Base-by-base conservation (phyloP, 2,888 invertebrate genomes). In the Hirtodrosophila alboralis region DNA sequence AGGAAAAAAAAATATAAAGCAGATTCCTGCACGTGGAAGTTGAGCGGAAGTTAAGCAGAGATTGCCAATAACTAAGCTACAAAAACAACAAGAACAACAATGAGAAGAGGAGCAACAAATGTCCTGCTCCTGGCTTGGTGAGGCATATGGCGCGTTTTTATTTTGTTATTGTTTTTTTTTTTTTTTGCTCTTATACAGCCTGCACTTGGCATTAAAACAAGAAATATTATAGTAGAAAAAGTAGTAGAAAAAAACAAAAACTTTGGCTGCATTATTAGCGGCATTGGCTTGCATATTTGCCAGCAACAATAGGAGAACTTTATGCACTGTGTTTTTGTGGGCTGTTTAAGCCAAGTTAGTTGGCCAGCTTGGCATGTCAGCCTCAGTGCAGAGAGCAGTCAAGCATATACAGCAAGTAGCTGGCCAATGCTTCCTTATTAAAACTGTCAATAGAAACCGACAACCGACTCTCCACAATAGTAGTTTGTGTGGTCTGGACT, bases 21-120 rank as follows among this genome's bases (percentile, higher is more conserved):
- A 47, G 49, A 56, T 44, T 26, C 21, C 54, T 34, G 52, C 53
- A 53, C 52, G 49, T 49, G 43, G 48, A 44, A 49, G 28, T 27
- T 14, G 70, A 61, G 75, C 73, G 79, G 67, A 83, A 71, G 83
- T 62, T 68, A 68, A 70, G 58, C 63, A 60, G 45, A 83, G 79
- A 79, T 79, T 79, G 79, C 67, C 76, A 73, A 79, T 75, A 59
- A 44, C 52, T 43, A 51, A 43, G 48, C 64, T 59, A 57, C 52
- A 51, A 56, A 56, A 60, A 34, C n/a, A 45, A 18, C 40, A 49
- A 26, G 27, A 43, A 21, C 27, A 26, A 12, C 16, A 33, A 16
- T 14, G 10, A 31, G 8, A 2, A 3, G 8, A 23, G 23, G n/a
- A n/a, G n/a, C 23, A 23, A 23, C 23, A 23, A 23, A 23, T 23